Base-by-base conservation (phyloP, 2,888 invertebrate species). In the Plusia festucae region DNA sequence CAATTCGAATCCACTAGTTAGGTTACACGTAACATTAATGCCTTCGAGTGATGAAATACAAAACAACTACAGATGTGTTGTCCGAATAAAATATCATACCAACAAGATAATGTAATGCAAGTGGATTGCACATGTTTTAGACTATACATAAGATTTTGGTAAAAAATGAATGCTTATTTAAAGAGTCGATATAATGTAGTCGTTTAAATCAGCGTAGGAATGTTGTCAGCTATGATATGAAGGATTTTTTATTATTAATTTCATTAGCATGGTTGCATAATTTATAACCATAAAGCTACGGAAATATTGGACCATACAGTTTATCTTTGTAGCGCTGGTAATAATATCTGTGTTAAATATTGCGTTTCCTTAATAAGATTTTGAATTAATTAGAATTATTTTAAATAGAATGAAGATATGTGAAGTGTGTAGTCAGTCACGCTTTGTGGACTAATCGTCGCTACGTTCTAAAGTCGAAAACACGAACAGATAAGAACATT, bases 1-100 rank as follows among this genome's bases (percentile, higher is more conserved):
- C 93, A 90, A 93, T 89, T 88, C 83, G 81, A 85, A 88, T 85
- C 88, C 91, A 92, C 90, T 92, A 91, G 90, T 89, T 91, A 90
- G 89, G 75, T 84, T 79, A 89, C 89, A 90, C 87, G 78, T 85
- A 85, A 84, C 82, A 60, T 81, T 81, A 82, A 83, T 82, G 85
- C 84, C 83, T 84, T 85, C 65, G 73, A 82, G 76, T 81, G 73
- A 81, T 83, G 70, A 85, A 77, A 70, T 69, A 76, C 76, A 77
- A 79, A 73, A 74, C 73, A 76, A 65, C 30, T 51, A 65, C 73
- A 54, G 67, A 72, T 66, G 68, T 76, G 69, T 75, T 74, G 70
- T 78, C 70, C 71, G 72, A 69, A 60, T 74, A 72, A 75, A 73
- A 73, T 76, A 66, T 76, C 74, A 73, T 71, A 82, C 46, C 46